Base-by-base conservation (phyloP, 23 tunicate genomes). In the Diplosoma virens region DNA sequence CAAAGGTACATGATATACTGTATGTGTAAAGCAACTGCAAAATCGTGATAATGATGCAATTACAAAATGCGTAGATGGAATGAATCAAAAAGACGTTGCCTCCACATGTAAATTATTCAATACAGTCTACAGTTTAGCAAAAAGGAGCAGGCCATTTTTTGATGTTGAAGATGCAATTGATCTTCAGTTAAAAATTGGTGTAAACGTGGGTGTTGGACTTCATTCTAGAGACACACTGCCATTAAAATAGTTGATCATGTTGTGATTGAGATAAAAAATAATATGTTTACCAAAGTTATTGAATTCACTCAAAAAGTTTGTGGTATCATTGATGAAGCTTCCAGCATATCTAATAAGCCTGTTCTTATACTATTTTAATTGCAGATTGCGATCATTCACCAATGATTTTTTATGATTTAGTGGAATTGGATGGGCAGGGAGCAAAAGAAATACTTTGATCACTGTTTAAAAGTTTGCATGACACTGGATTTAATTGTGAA, bases 41-140 rank as follows among this genome's bases (percentile, higher is more conserved):
- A 3, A 73, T 48, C 79, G 68, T 52, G 33, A 17, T n/a, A 11
- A 37, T 21, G 70, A 28, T 63, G 35, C 70, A 27, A 30, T 63
- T 28, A 28, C 70, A 28, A 63, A 30, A 63, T 4, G 70, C 70
- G 36, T 27, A 4, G 63, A 56, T 56, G 25, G 6, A 56, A 56
- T 16, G 24, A 56, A 56, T 56, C 24, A 56, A 25, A 20, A 20
- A 56, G 6, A 16, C 32, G 66, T 77, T 63, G 75, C 26, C 52
- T 79, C 84, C 20, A 79, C 84, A 3, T 27, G 37, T 34, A 70
- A 34, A 37, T 80, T 79, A 37, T 79, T 79, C 79, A 79, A 79
- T 79, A 79, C 81, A 72, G 84, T 79, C 34, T 79, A 79, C 84
- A 45, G 84, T 79, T 70, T 79, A 4, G 35, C 84, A 41, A 71